These are phyloP conservation scores for Cavia porcellus DNA, from an alignment of 2,113 vertebrate species.

Conservation along the genomic window DNA sequence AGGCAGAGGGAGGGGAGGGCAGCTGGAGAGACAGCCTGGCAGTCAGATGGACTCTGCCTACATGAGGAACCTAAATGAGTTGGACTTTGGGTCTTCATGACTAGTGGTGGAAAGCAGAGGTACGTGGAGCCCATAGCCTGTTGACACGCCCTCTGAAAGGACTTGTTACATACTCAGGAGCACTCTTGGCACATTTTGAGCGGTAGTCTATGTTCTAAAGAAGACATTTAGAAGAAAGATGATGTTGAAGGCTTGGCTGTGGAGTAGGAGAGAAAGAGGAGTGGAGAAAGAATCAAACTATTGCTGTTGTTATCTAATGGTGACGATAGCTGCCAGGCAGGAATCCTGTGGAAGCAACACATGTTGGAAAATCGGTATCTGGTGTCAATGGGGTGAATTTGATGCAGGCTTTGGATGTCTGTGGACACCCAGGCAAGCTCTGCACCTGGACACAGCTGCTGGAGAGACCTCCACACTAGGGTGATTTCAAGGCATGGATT, in stretches of 20 bases:
- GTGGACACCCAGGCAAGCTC: background rate
- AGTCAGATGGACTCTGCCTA: background rate
- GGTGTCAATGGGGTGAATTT: background rate
- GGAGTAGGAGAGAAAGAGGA: background rate
- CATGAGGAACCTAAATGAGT: background rate
- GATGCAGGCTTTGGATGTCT: background rate
- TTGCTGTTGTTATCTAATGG: background rate
- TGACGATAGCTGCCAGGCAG: background rate
- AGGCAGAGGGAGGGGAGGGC: background rate
- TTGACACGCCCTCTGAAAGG: background rate
- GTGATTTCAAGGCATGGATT: background rate
- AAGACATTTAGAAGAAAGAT: background rate
- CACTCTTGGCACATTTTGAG: background rate
- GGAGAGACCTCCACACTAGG: background rate
- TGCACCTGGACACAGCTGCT: background rate
- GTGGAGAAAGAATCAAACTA: background rate
- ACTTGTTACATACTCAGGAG: background rate
- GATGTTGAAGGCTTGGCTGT: background rate
- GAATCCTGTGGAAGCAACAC: background rate
- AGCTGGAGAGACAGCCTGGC: background rate
- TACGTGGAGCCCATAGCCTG: accelerated
- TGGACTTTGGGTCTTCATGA: background rate
- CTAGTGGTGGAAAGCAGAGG: background rate
- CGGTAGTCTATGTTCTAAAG: background rate
- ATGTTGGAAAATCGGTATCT: background rate